Conservation (phyloP, 2,888 invertebrate genomes). For the Hoplodrina blanda region DNA sequence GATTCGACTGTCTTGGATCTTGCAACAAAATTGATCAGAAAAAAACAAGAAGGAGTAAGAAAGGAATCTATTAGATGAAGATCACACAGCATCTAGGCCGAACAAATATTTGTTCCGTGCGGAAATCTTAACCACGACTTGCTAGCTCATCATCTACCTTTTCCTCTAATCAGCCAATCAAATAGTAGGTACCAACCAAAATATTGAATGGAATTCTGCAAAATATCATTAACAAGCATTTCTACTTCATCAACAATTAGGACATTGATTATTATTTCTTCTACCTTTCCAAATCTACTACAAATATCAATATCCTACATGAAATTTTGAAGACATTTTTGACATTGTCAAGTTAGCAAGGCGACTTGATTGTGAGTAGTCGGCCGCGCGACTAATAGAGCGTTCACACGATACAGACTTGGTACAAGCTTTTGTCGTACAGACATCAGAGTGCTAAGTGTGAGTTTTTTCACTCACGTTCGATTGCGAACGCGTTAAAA, state of each 20-base stretch:
- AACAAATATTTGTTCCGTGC: not conserved
- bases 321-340: conserved; percentile 8
- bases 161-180: conserved; percentile 8
- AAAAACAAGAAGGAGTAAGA: no score
- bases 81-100: not conserved
- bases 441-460: no score
- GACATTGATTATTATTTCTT: conserved; percentile 12
- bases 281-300: conserved; percentile 10
- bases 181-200: not conserved
- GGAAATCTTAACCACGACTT: not conserved
- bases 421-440: no score
- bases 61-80: not conserved
- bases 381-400: no score
- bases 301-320: conserved; percentile 36
- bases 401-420: no score
- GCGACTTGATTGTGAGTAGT: not conserved
- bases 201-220: not conserved
- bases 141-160: not conserved
- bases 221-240: not conserved
- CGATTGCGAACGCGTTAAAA: no score
- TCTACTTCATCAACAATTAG: not conserved
- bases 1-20: no score
- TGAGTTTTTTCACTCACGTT: no score
- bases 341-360: not conserved
- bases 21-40: no score